phyloP scores from a whole-genome alignment of 2,888 invertebrate species.

The Machimus rusticus region DNA sequence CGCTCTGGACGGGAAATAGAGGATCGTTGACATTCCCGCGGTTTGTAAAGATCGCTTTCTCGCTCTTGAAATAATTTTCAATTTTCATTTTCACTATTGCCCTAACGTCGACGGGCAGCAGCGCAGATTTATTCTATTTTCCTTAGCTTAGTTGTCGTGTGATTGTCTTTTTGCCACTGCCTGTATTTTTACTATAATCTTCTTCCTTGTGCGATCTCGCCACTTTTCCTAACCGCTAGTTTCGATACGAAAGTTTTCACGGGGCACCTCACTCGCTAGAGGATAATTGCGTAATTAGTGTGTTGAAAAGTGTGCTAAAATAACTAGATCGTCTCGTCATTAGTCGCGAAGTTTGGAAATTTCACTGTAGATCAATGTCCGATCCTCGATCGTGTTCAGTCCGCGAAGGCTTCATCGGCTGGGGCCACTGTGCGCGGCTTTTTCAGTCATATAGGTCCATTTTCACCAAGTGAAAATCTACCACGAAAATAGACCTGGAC shows the following conservation, averaged over 20 bases:
- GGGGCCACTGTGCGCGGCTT: not conserved
- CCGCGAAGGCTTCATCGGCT: not conserved
- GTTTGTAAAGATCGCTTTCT: not conserved
- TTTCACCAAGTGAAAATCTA: constrained; percentile 6
- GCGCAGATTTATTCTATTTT: not conserved
- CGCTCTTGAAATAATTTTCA: not conserved
- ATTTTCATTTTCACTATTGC: not conserved
- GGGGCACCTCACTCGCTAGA: not conserved
- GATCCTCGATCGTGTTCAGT: constrained; percentile 27
- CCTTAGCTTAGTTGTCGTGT: not conserved
- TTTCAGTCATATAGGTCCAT: constrained; percentile 22
- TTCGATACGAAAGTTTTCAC: not conserved
- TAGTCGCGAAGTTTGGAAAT: constrained; percentile 1
- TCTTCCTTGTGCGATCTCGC: not conserved
- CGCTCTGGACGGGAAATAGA: not conserved
- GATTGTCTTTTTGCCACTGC: constrained; percentile 11
- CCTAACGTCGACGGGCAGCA: not conserved
- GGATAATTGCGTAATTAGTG: constrained; percentile 21
- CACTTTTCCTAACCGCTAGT: not conserved
- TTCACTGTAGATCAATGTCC: constrained; percentile 45
- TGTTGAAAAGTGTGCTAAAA: constrained; percentile 8
- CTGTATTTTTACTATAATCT: not conserved
- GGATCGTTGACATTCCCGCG: not conserved
- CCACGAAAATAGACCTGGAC: constrained; percentile 23
- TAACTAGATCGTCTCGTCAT: not conserved